Evolutionary conservation across 1,140 invertebrate genomes (phyloP), one percentile per base, ranked within the genome.

Genomic region (Formica exsecta): DNA sequence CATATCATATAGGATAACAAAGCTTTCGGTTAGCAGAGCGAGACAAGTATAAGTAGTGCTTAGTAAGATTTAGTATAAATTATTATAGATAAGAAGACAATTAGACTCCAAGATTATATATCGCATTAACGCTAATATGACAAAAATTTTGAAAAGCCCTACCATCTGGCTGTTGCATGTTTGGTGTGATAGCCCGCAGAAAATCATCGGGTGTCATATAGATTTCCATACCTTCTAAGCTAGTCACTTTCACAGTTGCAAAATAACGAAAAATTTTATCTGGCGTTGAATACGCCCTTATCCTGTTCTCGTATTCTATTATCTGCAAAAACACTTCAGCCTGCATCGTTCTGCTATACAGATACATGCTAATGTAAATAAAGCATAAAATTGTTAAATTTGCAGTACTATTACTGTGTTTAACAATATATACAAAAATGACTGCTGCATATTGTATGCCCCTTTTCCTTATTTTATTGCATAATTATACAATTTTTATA

Each of bases 231-330:
- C 96, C 96, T 68, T 97, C 96, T 81, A 96, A 95, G 91, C 96
- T 96, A 87, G 97, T 96, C 51, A 99, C 95, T 96, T 98, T 98
- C 87, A 99, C 96, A 57, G 99, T 99, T n/a, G 99, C 99, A 97
- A 99, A 99, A 96, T 99, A 99, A 71, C 99, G 97, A 96, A 99
- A 99, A 94, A 99, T 99, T 96, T 99, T 99, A 95, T 99, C 99
- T 66, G 99, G 99, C 48, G 98, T 99, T 16, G 99, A 99, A 96
- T 98, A 99, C 86, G 98, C 96, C 91, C 99, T 96, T 95, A 99
- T 98, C 92, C 99, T 96, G 96, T 99, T 99, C 96, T 99, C 99
- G 96, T 99, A 99, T 94, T 99, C 98, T 94, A 99, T 99, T 93
- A 99, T 99, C 98, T 99, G 94, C 16, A 95, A 95, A 74, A 93